Percentiles rank a stretch among this genome's conserved stretches.
These are phyloP conservation scores for Holothuria scabra DNA, from an alignment of 53 echinoderm and acorn worm genomes.

Conservation along the genomic window DNA sequence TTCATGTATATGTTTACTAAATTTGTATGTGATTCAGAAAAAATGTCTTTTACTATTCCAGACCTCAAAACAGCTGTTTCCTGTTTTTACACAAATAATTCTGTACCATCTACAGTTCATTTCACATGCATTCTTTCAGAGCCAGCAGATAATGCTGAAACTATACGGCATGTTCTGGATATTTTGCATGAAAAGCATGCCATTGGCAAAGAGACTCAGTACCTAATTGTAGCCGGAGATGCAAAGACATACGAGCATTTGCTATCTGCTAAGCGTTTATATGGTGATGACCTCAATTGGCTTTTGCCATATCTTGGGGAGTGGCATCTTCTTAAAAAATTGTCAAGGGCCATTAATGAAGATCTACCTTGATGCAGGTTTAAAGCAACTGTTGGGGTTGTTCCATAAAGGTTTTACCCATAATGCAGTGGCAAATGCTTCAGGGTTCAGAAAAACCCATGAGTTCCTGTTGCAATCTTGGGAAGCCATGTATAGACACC, in stretches of 20 bases:
- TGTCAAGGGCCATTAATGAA: slow-evolving; percentile 14
- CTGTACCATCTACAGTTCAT: neutral
- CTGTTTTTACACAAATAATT: neutral
- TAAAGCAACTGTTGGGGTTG: neutral
- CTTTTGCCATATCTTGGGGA: slow-evolving; percentile 41
- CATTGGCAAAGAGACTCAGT: no score
- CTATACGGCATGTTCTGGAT: slow-evolving; percentile 13
- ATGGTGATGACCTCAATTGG: slow-evolving; percentile 31
- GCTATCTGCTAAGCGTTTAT: slow-evolving; percentile 2
- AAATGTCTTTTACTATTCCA: neutral
- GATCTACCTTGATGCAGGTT: slow-evolving; percentile 35
- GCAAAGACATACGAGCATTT: slow-evolving; percentile 35
- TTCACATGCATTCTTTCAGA: neutral
- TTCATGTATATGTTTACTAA: slow-evolving; percentile 3
- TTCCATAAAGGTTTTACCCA: slow-evolving; percentile 35
- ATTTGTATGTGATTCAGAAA: neutral
- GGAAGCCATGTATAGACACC: no score
- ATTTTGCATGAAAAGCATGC: slow-evolving; percentile 18
- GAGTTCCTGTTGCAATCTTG: slow-evolving; percentile 34
- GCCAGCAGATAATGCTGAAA: slow-evolving; percentile 14
- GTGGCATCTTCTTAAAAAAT: slow-evolving; percentile 53
- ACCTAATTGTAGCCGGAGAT: slow-evolving; percentile 52
- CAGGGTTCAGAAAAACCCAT: no score
- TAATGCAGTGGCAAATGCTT: slow-evolving; percentile 35
- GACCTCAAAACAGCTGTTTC: slow-evolving; percentile 3